Percentiles rank a stretch among this genome's conserved stretches.
Evolutionary conservation across 2,888 invertebrate genomes (phyloP).

Genomic region (Erynnis tages): DNA sequence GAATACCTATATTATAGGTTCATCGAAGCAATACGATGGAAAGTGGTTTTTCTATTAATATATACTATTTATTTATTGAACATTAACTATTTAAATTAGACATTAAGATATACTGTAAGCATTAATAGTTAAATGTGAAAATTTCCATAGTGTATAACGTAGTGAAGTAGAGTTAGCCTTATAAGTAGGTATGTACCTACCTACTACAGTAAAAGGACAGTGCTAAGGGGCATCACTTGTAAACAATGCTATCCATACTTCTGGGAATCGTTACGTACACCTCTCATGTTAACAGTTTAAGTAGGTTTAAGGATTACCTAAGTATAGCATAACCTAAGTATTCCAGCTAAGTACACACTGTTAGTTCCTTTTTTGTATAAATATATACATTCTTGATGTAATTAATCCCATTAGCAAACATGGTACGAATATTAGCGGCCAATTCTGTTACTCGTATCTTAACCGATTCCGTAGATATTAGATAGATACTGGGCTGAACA

Average conservation of each 20-base stretch:
- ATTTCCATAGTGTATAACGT: conserved; percentile 67
- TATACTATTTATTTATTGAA: conserved; percentile 79
- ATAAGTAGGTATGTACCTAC: too few species aligned
- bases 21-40: conserved; percentile 41
- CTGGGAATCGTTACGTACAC: conserved; percentile 19
- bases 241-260: conserved; percentile 12
- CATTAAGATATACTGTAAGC: conserved; percentile 46
- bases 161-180: conserved; percentile 38
- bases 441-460: conserved; percentile 26
- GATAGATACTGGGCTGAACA: conserved; percentile 14
- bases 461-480: conserved; percentile 33
- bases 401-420: conserved; percentile 33
- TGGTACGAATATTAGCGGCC: conserved; percentile 4
- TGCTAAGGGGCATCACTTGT: conserved; percentile 11
- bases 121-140: conserved; percentile 57
- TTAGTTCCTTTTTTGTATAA: conserved; percentile 78
- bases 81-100: conserved; percentile 62
- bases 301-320: conserved; percentile 53
- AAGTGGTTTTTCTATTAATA: conserved; percentile 64
- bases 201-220: conserved; percentile 8
- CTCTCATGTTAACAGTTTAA: conserved; percentile 37
- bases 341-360: conserved; percentile 65
- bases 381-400: conserved; percentile 47
- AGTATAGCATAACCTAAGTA: conserved; percentile 39
- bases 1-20: conserved; percentile 34